Percentiles rank a stretch among this genome's conserved stretches.
These are phyloP conservation scores for Frieseomelitta varia DNA, from an alignment of 1,140 invertebrate species.

Conservation along the genomic window DNA sequence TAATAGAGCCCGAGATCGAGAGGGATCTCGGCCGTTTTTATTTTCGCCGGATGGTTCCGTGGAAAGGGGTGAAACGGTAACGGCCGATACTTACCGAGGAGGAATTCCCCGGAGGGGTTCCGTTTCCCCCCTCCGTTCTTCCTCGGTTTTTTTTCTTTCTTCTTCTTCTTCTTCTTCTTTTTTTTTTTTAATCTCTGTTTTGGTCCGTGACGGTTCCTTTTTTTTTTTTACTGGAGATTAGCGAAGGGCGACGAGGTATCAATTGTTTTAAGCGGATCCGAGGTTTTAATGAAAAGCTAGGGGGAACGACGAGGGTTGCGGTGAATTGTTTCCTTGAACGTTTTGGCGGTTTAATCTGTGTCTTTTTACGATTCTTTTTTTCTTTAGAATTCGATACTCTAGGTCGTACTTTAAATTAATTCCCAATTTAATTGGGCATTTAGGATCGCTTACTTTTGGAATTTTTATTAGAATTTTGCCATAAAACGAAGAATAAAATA, in stretches of 20 bases:
- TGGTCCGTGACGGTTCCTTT: neutral
- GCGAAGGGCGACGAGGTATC: neutral
- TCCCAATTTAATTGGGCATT: no score
- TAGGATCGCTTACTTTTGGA: no score
- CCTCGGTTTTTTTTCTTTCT: neutral
- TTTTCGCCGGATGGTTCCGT: neutral
- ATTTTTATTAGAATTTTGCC: no score
- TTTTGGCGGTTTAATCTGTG: neutral
- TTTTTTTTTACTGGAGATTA: neutral
- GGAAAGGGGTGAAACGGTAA: slow-evolving; percentile 40
- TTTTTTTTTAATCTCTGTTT: neutral
- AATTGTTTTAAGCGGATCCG: slow-evolving; percentile 25
- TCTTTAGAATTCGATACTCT: neutral
- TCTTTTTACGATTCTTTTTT: no score
- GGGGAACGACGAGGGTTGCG: neutral
- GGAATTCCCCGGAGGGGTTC: neutral
- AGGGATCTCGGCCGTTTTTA: slow-evolving; percentile 21
- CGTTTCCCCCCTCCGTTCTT: no score
- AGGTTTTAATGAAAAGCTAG: slow-evolving; percentile 19
- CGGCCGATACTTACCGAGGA: neutral
- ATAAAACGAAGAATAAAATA: no score
- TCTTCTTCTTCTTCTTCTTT: no score
- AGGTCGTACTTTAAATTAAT: neutral
- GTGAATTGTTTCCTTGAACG: neutral
- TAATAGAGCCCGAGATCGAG: slow-evolving; percentile 11